Evolutionary conservation across 23 tunicate species (phyloP).

Genomic region (Clavelina lepadiformis): DNA sequence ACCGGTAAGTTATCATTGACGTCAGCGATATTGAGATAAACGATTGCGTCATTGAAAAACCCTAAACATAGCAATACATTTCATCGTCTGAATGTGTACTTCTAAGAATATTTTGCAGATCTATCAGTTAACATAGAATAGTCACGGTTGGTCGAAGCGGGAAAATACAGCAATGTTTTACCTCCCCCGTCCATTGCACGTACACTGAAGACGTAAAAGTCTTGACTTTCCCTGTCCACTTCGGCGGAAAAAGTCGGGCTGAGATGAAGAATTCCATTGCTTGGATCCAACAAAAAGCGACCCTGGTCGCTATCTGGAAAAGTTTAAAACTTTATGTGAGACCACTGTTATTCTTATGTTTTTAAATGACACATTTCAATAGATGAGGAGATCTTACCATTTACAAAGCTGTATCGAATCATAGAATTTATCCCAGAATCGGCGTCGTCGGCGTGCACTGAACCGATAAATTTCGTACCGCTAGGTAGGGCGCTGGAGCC

Average conservation of each 20-base stretch:
- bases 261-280: constrained; percentile 5
- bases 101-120: no score
- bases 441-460: constrained; percentile 18
- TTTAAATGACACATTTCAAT: background rate
- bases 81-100: no score
- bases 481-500: constrained; percentile 50
- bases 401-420: constrained; percentile 21
- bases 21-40: constrained; percentile 48
- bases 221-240: constrained; percentile 42
- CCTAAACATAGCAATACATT: no score
- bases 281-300: constrained; percentile 3
- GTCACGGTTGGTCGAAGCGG: no score
- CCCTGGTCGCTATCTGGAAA: constrained; percentile 31
- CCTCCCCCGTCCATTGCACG: constrained; percentile 55
- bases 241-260: background rate
- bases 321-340: background rate
- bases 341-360: background rate
- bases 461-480: constrained; percentile 33
- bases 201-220: constrained; percentile 39
- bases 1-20: constrained; percentile 72
- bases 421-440: constrained; percentile 7
- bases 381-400: constrained; percentile 18
- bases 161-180: no score
- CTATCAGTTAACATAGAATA: no score
- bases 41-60: constrained; percentile 27